Evolutionary conservation across 2,888 invertebrate species (phyloP), one percentile per base, ranked within the genome.

Genomic region (Sinohyriopsis cumingii): DNA sequence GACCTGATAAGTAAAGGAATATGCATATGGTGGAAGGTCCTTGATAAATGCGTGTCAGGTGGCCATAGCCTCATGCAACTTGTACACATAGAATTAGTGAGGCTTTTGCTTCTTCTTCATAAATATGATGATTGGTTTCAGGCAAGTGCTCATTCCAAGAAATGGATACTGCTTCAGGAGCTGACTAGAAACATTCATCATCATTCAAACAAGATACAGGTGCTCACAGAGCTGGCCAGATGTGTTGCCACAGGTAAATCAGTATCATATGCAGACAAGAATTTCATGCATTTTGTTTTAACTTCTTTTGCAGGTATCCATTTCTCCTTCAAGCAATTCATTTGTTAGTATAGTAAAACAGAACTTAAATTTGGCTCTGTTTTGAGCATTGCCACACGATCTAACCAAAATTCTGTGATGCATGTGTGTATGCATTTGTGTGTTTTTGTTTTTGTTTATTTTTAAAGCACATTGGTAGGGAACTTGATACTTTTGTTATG

Each of bases 161-260:
- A 93, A 86, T 91, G 93, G 67, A 92, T 92, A 84, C 92, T 93
- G 92, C 89, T 93, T 53, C 91, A 92, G 77, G 93, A 93, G 79
- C 88, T 94, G 63, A 92, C 94, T 0, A 91, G 92, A 65, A 92
- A 92, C 45, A 89, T 94, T 72, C 90, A 92, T 45, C 83, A 86
- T 60, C 92, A 92, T 66, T 92, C 93, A 0, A 93, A 92, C 63
- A 93, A 93, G 83, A 91, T 92, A 67, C 91, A 93, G 57, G 93
- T 94, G 4, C 84, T 95, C 25, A 92, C 92, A 91, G 94, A 94
- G 88, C 87, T 95, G 56, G 93, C 93, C 0, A 91, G 91, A 64
- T 93, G 93, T 85, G 93, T 94, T 65, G 92, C 92, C 33, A 78
- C 84, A 75, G 86, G 87, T 87, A 76, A 67, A 70, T 65, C 5